Evolutionary conservation across 2,797 vertebrate species (phyloP).

Genomic region (Champsocephalus esox): DNA sequence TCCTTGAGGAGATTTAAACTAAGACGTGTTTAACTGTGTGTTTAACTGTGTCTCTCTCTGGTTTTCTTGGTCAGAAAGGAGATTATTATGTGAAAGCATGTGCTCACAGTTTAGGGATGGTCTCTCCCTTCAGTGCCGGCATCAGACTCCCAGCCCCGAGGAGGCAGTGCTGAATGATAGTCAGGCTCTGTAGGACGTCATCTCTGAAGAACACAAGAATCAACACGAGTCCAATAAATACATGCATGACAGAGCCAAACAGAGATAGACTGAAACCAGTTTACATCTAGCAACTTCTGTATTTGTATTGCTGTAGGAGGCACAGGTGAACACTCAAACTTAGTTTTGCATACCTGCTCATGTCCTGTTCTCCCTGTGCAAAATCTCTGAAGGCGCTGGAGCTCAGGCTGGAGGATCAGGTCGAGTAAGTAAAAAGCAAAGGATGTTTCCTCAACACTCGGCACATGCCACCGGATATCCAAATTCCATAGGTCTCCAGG

Average conservation of each 20-base stretch:
- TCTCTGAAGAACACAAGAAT: slow-evolving; percentile 85
- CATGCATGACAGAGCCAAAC: not conserved
- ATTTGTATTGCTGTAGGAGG: not conserved
- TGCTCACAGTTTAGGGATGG: slow-evolving; percentile 92
- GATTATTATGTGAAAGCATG: not conserved
- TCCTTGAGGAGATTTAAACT: not conserved
- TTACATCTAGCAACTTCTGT: not conserved
- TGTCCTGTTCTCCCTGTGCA: slow-evolving; percentile 89
- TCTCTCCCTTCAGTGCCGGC: slow-evolving; percentile 92
- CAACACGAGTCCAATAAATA: not conserved
- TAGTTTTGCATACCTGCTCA: slow-evolving; percentile 87
- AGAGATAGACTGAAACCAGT: not conserved
- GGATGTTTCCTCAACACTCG: slow-evolving; percentile 89
- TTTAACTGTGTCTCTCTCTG: not conserved
- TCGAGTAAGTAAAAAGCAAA: slow-evolving; percentile 93
- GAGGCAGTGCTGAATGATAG: slow-evolving; percentile 95
- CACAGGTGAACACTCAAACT: not conserved
- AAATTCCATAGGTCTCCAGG: slow-evolving; percentile 94
- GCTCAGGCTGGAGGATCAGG: slow-evolving; percentile 94
- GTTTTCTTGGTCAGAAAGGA: not conserved
- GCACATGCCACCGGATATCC: slow-evolving; percentile 95
- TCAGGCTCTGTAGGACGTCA: slow-evolving; percentile 94
- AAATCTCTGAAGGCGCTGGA: slow-evolving; percentile 89
- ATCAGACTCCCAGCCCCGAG: slow-evolving; percentile 94
- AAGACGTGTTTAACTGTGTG: not conserved